Evolutionary conservation across 92 coral and sea anemone genomes (phyloP).

Genomic region (Virgularia gustaviana): DNA sequence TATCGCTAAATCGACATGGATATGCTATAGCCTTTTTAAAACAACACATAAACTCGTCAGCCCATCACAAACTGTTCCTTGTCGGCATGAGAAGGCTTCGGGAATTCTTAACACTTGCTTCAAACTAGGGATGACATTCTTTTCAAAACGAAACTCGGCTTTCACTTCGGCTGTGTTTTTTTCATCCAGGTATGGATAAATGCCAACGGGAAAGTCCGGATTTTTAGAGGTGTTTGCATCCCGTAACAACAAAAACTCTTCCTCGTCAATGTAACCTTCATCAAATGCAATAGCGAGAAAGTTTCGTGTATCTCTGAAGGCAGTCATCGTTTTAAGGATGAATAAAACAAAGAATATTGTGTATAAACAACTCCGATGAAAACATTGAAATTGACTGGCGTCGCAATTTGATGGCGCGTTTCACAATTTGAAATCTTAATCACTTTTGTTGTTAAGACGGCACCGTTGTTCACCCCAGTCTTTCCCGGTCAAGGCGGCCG

Average conservation of each 20-base stretch:
- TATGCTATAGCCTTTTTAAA: slow-evolving; percentile 11
- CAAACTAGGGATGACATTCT: not conserved
- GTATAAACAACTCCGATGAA: too few relatives aligned
- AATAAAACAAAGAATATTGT: too few relatives aligned
- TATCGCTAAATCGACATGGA: slow-evolving; percentile 13
- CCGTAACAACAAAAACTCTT: not conserved
- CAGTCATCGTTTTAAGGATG: slow-evolving; percentile 3
- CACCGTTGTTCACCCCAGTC: too few relatives aligned
- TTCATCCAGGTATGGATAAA: not conserved
- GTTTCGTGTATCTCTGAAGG: not conserved
- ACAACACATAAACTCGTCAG: not conserved
- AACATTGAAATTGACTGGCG: too few relatives aligned
- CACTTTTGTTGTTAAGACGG: too few relatives aligned
- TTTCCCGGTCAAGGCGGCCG: too few relatives aligned
- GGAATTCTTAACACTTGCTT: not conserved
- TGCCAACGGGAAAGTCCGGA: slow-evolving; percentile 12
- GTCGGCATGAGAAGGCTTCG: slow-evolving; percentile 2
- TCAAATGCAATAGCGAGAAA: not conserved
- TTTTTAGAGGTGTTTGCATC: too few relatives aligned
- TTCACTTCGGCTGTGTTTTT: not conserved
- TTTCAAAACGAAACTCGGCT: slow-evolving; percentile 14
- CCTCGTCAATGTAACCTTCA: slow-evolving; percentile 3
- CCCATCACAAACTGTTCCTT: slow-evolving; percentile 22
- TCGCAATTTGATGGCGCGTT: too few relatives aligned
- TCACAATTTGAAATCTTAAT: too few relatives aligned